Percentiles rank a stretch among this genome's conserved stretches.
phyloP scores from a whole-genome alignment of 2,888 invertebrate species.

The Chirona hameri region DNA sequence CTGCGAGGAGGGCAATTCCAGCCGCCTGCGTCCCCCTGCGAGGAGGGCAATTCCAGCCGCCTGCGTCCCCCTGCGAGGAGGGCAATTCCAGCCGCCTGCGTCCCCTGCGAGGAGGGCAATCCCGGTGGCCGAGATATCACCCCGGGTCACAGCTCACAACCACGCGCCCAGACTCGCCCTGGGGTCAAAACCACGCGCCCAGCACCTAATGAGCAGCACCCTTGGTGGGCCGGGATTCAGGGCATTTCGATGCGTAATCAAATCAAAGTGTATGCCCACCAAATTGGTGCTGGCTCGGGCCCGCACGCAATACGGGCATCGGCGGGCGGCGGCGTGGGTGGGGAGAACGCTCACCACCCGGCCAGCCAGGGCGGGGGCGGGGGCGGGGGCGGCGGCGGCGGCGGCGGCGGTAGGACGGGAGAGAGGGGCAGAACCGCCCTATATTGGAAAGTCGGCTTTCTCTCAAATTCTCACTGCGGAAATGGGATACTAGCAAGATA shows the following conservation, averaged over 20 bases:
- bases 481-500: too few relatives aligned
- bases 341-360: neutral
- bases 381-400: neutral
- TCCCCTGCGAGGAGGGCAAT: too few relatives aligned
- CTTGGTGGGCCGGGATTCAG: neutral
- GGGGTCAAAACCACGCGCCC: neutral
- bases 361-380: neutral
- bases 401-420: too few relatives aligned
- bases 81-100: too few relatives aligned
- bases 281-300: neutral
- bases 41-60: too few relatives aligned
- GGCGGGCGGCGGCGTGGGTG: too few relatives aligned
- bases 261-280: conserved; percentile 6
- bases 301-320: neutral
- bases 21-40: too few relatives aligned
- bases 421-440: neutral
- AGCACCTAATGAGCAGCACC: neutral
- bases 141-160: neutral
- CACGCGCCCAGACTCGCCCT: neutral
- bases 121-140: too few relatives aligned
- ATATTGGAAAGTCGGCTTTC: neutral
- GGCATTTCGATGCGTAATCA: neutral
- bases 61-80: too few relatives aligned
- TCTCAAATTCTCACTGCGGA: neutral
- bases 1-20: too few relatives aligned